phyloP scores from a whole-genome alignment of 2,797 vertebrate genomes.

The Geotria australis region DNA sequence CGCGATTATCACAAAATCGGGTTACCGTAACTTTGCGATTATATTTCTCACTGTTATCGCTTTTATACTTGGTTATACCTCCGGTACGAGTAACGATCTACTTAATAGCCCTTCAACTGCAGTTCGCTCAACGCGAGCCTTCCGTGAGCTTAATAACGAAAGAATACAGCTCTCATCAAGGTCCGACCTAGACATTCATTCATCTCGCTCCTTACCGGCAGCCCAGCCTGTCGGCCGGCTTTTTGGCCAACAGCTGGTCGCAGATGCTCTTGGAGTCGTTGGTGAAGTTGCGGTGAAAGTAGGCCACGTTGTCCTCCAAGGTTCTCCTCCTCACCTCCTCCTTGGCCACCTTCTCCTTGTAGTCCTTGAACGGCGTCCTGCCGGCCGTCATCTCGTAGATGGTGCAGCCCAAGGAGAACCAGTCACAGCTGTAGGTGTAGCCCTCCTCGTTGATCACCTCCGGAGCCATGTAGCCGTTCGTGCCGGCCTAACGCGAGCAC shows the following conservation, averaged over 20 bases:
- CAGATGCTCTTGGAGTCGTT: slow-evolving; percentile 36
- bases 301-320: slow-evolving; percentile 39
- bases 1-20: too few species aligned
- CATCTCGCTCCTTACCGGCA: slow-evolving; percentile 21
- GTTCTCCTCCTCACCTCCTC: slow-evolving; percentile 63
- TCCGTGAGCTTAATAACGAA: too few species aligned
- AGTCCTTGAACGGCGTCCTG: slow-evolving; percentile 58
- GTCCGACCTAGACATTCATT: too few species aligned
- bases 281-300: slow-evolving; percentile 41
- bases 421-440: slow-evolving; percentile 60
- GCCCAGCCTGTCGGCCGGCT: slow-evolving; percentile 40
- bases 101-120: too few species aligned
- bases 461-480: slow-evolving; percentile 71
- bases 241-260: slow-evolving; percentile 49
- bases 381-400: slow-evolving; percentile 81
- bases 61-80: too few species aligned
- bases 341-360: slow-evolving; percentile 49
- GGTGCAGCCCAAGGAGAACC: slow-evolving; percentile 73
- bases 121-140: too few species aligned
- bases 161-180: too few species aligned
- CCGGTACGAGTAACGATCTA: too few species aligned
- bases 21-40: too few species aligned
- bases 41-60: too few species aligned
- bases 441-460: slow-evolving; percentile 42
- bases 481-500: slow-evolving; percentile 30